Conservation (phyloP, 2,797 vertebrate species). For the Phoxinus dragarum region DNA sequence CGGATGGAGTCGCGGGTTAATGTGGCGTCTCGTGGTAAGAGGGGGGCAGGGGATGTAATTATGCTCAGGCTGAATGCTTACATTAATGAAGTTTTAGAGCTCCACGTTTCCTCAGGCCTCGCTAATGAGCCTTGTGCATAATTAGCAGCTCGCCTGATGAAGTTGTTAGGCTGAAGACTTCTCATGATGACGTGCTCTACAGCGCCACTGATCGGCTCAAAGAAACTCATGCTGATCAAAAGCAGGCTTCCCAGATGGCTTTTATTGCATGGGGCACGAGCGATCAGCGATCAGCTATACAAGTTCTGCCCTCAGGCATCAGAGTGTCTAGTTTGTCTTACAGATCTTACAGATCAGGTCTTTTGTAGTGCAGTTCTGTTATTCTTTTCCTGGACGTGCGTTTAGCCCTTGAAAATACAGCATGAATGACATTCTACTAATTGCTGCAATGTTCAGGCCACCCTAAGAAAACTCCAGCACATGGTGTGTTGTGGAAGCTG, state of each 20-base stretch:
- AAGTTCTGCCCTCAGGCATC: slow-evolving; percentile 37
- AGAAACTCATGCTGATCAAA: slow-evolving; percentile 35
- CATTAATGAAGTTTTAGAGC: slow-evolving; percentile 74
- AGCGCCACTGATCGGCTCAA: slow-evolving; percentile 32
- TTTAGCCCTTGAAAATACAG: slow-evolving; percentile 17
- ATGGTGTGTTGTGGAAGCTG: background rate
- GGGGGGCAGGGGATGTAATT: slow-evolving; percentile 72
- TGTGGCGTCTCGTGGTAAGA: slow-evolving; percentile 65
- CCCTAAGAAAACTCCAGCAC: background rate
- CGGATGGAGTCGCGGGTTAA: slow-evolving; percentile 64
- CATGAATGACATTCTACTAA: background rate
- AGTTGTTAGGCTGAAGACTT: slow-evolving; percentile 66
- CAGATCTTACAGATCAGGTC: slow-evolving; percentile 25
- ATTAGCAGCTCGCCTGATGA: slow-evolving; percentile 73
- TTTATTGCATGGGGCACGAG: background rate
- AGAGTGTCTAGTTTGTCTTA: background rate
- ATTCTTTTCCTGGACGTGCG: background rate
- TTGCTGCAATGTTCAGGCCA: slow-evolving; percentile 16
- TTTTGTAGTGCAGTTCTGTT: slow-evolving; percentile 29
- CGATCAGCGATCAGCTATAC: slow-evolving; percentile 22
- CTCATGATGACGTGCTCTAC: slow-evolving; percentile 31
- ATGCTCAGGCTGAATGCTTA: slow-evolving; percentile 66
- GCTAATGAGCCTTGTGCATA: slow-evolving; percentile 73
- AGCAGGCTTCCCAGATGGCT: slow-evolving; percentile 35
- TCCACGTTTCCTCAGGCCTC: slow-evolving; percentile 63